phyloP scores from a whole-genome alignment of 2,113 vertebrate genomes.

The Sylvilagus bachmani region DNA sequence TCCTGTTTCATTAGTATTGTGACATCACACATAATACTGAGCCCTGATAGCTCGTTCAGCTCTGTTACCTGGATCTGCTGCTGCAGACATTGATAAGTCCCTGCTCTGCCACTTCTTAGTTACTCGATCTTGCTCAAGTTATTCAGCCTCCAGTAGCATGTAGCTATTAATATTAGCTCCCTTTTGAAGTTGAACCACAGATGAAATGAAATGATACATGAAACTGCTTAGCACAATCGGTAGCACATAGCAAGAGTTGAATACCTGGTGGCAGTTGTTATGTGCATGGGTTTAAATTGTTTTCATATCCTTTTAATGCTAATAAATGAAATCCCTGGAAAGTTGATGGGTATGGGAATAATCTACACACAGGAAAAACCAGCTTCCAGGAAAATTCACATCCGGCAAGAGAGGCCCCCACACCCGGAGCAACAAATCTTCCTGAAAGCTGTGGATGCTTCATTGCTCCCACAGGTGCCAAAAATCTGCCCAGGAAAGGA shows the following conservation, averaged over 20 bases:
- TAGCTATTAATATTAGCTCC: not conserved
- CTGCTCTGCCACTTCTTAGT: not conserved
- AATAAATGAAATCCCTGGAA: not conserved
- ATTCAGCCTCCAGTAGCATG: slow-evolving; percentile 18
- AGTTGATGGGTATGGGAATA: not conserved
- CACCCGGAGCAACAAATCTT: not conserved
- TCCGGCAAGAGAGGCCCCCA: not conserved
- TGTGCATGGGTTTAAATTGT: not conserved
- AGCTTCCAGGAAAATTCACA: not conserved
- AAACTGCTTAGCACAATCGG: not conserved
- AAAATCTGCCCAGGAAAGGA: not conserved
- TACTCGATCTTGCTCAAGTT: not conserved
- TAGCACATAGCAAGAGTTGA: not conserved
- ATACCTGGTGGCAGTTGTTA: not conserved
- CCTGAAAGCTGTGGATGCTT: not conserved
- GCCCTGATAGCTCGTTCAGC: not conserved
- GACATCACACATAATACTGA: slow-evolving; percentile 56
- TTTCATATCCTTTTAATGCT: not conserved
- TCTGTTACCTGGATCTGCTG: not conserved
- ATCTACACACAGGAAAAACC: not conserved
- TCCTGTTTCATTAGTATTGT: slow-evolving; percentile 61
- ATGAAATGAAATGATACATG: not conserved
- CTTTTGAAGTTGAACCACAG: slow-evolving; percentile 25
- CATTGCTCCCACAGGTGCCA: not conserved
- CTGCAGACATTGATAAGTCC: not conserved